These are phyloP conservation scores for Dipodomys spectabilis DNA, from an alignment of 2,113 vertebrate genomes.

Conservation along the genomic window DNA sequence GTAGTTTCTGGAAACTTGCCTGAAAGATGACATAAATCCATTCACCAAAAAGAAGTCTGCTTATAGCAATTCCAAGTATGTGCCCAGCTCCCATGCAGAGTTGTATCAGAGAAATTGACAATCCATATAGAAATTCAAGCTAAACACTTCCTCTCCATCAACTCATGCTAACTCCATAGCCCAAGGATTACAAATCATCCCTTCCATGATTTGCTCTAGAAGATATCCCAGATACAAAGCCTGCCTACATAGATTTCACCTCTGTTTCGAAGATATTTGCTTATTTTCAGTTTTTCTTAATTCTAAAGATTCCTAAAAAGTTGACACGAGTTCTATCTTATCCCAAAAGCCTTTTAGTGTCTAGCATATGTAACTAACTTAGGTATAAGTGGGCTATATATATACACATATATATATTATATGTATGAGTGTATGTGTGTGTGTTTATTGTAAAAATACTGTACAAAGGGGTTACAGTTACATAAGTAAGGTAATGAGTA, in stretches of 20 bases:
- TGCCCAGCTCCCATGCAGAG: not conserved
- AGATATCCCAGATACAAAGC: not conserved
- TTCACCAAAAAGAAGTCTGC: not conserved
- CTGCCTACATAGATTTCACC: not conserved
- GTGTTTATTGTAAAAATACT: too few species aligned
- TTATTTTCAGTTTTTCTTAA: not conserved
- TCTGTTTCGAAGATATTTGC: conserved; percentile 35
- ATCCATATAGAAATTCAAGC: conserved; percentile 10
- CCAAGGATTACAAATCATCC: not conserved
- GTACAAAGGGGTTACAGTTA: too few species aligned
- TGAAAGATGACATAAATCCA: not conserved
- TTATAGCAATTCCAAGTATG: not conserved
- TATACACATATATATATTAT: too few species aligned
- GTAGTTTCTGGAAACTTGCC: not conserved
- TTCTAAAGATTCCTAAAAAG: conserved; percentile 1
- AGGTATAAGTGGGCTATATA: not conserved
- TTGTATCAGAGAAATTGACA: not conserved
- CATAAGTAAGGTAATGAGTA: too few species aligned
- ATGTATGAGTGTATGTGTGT: too few species aligned
- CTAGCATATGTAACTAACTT: not conserved
- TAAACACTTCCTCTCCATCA: not conserved
- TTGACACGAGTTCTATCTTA: conserved; percentile 1
- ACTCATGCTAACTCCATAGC: not conserved
- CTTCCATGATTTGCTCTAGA: conserved; percentile 22
- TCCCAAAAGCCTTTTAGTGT: not conserved